phyloP scores from a whole-genome alignment of 2,888 invertebrate species.

The Tiliacea aurago region DNA sequence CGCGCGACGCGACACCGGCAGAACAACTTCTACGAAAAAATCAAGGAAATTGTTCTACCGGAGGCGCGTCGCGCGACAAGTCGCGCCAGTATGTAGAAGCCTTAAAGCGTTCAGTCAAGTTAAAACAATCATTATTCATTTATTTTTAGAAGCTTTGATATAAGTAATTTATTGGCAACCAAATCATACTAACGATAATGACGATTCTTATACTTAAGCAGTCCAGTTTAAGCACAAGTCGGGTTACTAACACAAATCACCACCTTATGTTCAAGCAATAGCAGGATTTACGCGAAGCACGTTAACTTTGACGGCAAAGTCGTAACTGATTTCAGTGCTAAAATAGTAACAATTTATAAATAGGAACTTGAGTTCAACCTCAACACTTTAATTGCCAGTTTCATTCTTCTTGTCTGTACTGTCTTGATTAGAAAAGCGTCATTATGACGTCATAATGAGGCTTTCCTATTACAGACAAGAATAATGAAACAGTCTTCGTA shows the following conservation, averaged over 20 bases:
- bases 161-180: background rate
- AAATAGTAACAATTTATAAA: conserved; percentile 40
- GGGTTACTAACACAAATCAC: background rate
- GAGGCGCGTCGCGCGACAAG: too few relatives aligned
- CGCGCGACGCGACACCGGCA: too few relatives aligned
- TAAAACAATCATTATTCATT: background rate
- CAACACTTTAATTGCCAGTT: conserved; percentile 29
- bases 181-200: background rate
- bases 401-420: conserved; percentile 21
- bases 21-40: too few relatives aligned
- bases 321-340: conserved; percentile 46
- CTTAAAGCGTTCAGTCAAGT: background rate
- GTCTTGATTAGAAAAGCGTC: conserved; percentile 30
- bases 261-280: background rate
- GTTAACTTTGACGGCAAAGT: conserved; percentile 12
- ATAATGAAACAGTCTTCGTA: too few relatives aligned
- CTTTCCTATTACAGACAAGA: too few relatives aligned
- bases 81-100: too few relatives aligned
- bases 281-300: conserved; percentile 8
- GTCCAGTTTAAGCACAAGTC: background rate
- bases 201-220: background rate
- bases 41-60: too few relatives aligned
- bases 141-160: background rate
- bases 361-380: conserved; percentile 30
- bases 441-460: conserved; percentile 14